Base-by-base conservation (phyloP, 1,140 invertebrate genomes). In the Aporrectodea caliginosa region DNA sequence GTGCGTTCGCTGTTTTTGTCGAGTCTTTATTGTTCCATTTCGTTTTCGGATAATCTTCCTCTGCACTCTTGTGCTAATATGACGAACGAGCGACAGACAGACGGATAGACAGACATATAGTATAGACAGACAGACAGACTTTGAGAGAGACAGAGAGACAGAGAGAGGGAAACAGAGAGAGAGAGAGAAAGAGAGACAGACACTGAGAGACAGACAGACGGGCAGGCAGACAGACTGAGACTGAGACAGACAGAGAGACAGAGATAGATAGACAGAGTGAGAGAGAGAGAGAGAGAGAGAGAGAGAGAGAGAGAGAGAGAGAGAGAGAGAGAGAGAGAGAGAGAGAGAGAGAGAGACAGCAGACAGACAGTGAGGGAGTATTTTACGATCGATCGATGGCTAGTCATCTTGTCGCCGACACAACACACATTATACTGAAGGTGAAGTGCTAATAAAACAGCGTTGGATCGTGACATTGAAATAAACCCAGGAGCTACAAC, bases 281-380 rank as follows among this genome's bases (percentile, higher is more conserved):
- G n/a, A 74, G 73, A 74, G n/a, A 74, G 73, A 14, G n/a, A 6
- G 73, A 74, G n/a, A 30, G 73, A 14, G n/a, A 74, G 6, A 30
- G 2, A 74, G 73, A 74, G n/a, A 74, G 29, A 74, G n/a, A 74
- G 73, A 74, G n/a, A 74, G n/a, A 14, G n/a, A 74, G 73, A 74
- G 1, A 74, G 73, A 74, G 73, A 74, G 1, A 74, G 73, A 74
- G 73, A 74, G 73, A 74, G 73, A 74, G n/a, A 74, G 73, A 74
- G 73, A 74, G 31, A 74, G 73, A 74, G 73, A 74, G 73, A 74
- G 73, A 74, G 73, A 74, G 73, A 74, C 16, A 71, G 70, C 29
- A 71, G 70, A 71, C 27, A 71, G 70, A 71, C 27, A 71, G 70
- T 29, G 70, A 71, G 70, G 32, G 70, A 71, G 70, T n/a, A n/a